Evolutionary conservation across 2,888 invertebrate genomes (phyloP), one percentile per base, ranked within the genome.

Genomic region (Ennomos fuscantarius): DNA sequence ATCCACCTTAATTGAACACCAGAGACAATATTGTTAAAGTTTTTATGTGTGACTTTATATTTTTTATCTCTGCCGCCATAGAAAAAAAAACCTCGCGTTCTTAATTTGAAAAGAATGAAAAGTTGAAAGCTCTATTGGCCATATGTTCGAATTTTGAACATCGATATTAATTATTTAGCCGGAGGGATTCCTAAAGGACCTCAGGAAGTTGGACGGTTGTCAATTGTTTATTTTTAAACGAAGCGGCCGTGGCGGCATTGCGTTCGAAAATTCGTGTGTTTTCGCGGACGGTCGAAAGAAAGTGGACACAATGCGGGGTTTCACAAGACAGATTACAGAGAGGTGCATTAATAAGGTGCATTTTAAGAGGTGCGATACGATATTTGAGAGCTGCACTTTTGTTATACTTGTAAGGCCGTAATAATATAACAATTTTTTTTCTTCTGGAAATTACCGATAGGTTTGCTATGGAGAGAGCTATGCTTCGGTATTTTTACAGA

Each of bases 281-380:
- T 81, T 82, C 77, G 77, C 74, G 78, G 78, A 76, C 72, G 70
- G 69, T 69, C 74, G 74, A 79, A 82, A 79, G 84, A 86, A 85
- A 89, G 85, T 87, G 83, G 84, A 84, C 86, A 87, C 85, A 88
- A 88, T 86, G 83, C 82, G 71, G 82, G 80, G 83, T 87, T 86
- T 84, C 86, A 86, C 85, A 85, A 87, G 89, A 89, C 89, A 89
- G 87, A 88, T 88, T 88, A 90, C 89, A 87, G 81, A 79, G 82
- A 73, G 70, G 69, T 76, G 87, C 84, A 87, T 89, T 88, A 87
- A 87, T 88, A 84, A 78, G 82, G 68, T 63, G 72, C 66, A 68
- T 32, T 85, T 90, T 89, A 87, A 55, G 79, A 40, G 31, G 10
- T 32, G 46, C 60, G 62, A 62, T 8, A 60, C 66, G 82, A 81